Evolutionary conservation across 2,797 vertebrate genomes (phyloP), one percentile per base, ranked within the genome.

Genomic region (Gallinago nigripennis): DNA sequence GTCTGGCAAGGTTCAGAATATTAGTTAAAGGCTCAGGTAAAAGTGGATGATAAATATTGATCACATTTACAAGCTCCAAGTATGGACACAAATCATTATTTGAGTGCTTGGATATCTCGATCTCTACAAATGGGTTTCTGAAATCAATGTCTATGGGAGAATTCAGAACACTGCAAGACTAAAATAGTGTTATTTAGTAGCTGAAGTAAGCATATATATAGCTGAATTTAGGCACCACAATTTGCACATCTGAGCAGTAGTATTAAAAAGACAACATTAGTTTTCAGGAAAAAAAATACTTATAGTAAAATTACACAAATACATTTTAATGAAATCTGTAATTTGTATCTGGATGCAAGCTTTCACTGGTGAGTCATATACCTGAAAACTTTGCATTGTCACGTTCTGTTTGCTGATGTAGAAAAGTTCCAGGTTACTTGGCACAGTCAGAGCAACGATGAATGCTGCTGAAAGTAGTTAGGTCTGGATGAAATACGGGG

Each of bases 41-140:
- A 96, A 91, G 64, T 58, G 30, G 57, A 43, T 95, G 87, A 90
- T 86, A 87, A 93, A 68, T 86, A 91, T 81, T 88, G 79, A 88
- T 92, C 41, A 9, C 50, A n/a, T 65, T 83, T 43, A 75, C 27
- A 83, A 78, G 63, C 57, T 57, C 53, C 8, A 73, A 69, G 35
- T 9, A 53, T 64, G 46, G 57, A 43, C n/a, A 75, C 76, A 86
- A 91, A 91, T 89, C 84, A 69, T 83, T 91, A 63, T 92, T 86
- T 78, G 37, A n/a, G 31, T 68, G 25, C 57, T 27, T 82, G 37
- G 19, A 30, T 69, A 71, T 90, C 53, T 82, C 48, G 87, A 78
- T 79, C 43, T 88, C 23, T 71, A 37, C 6, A 94, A 78, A 71
- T 81, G 11, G 8, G 1, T 66, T 87, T 71, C 69, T 85, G 50